These are phyloP conservation scores for Ditula angustiorana DNA, from an alignment of 2,888 invertebrate species.

Conservation along the genomic window DNA sequence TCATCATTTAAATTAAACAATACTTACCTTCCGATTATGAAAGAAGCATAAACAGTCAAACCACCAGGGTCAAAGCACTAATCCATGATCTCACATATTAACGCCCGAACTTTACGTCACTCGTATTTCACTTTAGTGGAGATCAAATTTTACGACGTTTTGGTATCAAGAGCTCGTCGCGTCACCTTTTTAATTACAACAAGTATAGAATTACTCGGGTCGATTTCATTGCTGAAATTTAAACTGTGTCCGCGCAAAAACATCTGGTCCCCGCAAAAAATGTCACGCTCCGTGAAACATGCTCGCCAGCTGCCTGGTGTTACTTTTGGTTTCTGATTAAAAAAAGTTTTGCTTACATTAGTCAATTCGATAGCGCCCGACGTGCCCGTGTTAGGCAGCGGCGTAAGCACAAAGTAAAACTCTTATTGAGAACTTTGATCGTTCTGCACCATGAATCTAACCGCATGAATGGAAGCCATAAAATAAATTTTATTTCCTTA, in stretches of 20 bases:
- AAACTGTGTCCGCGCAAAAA: conserved; percentile 64
- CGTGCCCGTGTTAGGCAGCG: conserved; percentile 21
- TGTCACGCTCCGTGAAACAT: conserved; percentile 75
- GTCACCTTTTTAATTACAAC: conserved; percentile 50
- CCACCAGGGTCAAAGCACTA: conserved; percentile 19
- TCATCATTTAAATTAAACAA: neutral
- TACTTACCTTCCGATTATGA: neutral
- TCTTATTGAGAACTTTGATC: conserved; percentile 39
- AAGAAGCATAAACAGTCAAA: conserved; percentile 3
- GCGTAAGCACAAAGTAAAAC: conserved; percentile 10
- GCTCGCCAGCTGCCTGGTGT: conserved; percentile 65
- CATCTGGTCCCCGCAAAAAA: conserved; percentile 73
- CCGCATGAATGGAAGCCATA: conserved; percentile 72
- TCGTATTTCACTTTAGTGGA: conserved; percentile 37
- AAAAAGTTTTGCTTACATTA: conserved; percentile 29
- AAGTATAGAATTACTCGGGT: conserved; percentile 63
- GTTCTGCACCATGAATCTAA: conserved; percentile 68
- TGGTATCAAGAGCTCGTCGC: conserved; percentile 49
- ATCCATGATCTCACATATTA: conserved; percentile 39
- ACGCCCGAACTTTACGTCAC: conserved; percentile 40
- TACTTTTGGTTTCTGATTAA: conserved; percentile 20
- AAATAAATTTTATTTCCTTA: conserved; percentile 76
- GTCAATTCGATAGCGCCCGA: conserved; percentile 5
- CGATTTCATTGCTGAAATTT: conserved; percentile 75
- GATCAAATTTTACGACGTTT: conserved; percentile 37